Evolutionary conservation across 2,113 vertebrate genomes (phyloP).

Genomic region (Lophius piscatorius): DNA sequence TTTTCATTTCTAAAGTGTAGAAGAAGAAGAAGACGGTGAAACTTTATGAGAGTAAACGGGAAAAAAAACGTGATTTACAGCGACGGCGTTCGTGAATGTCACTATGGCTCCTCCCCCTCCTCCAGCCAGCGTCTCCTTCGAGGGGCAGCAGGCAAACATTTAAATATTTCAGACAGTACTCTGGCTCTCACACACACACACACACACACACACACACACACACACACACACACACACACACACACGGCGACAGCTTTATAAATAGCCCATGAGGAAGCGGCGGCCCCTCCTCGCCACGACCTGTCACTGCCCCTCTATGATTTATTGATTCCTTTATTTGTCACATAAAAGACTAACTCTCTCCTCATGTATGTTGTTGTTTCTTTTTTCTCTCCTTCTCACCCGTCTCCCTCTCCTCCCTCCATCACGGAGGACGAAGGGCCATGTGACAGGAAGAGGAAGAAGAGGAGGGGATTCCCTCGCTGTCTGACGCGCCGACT

Average conservation of each 20-base stretch:
- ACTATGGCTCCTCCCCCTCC: no score
- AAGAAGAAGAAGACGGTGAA: no score
- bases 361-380: no score
- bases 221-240: neutral
- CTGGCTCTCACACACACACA: slow-evolving; percentile 17
- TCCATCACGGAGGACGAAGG: no score
- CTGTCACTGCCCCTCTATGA: slow-evolving; percentile 77
- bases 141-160: slow-evolving; percentile 77
- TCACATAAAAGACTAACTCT: slow-evolving; percentile 74
- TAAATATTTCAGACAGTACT: slow-evolving; percentile 78
- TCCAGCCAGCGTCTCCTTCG: no score
- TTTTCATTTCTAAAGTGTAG: no score
- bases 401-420: neutral
- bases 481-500: no score
- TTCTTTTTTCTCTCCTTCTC: slow-evolving; percentile 24
- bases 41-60: no score
- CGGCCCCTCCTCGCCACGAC: slow-evolving; percentile 63
- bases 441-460: no score
- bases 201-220: slow-evolving; percentile 3
- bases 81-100: no score
- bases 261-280: slow-evolving; percentile 79
- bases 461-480: no score
- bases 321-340: slow-evolving; percentile 85
- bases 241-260: slow-evolving; percentile 76
- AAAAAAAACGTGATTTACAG: no score